phyloP scores from a whole-genome alignment of 2,113 vertebrate genomes.

The Myotis yumanensis region DNA sequence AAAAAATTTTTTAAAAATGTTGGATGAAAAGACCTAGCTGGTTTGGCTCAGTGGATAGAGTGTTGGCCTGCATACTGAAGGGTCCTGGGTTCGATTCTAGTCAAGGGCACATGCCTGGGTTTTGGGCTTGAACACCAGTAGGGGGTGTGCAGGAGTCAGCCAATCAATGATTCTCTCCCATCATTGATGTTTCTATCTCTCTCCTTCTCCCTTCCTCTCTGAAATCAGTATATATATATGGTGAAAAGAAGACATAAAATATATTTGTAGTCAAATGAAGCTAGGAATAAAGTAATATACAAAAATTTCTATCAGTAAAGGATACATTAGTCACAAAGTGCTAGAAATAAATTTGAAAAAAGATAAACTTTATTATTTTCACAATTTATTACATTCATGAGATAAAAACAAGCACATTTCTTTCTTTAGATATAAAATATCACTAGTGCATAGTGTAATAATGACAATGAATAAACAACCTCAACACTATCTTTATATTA shows the following conservation, averaged over 20 bases:
- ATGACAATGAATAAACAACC: neutral
- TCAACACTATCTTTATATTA: neutral
- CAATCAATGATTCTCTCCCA: too few species aligned
- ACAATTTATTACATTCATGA: neutral
- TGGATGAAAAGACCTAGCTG: too few species aligned
- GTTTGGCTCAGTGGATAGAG: too few species aligned
- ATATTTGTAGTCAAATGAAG: neutral
- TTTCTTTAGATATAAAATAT: neutral
- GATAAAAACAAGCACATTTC: neutral
- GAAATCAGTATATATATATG: too few species aligned
- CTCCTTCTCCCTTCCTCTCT: too few species aligned
- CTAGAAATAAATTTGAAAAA: neutral
- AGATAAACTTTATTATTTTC: neutral
- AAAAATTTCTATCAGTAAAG: conserved; percentile 7
- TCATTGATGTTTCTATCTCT: too few species aligned
- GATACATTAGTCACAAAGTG: neutral
- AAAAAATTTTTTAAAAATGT: too few species aligned
- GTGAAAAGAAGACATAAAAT: neutral
- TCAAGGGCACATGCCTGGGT: too few species aligned
- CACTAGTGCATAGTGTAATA: neutral
- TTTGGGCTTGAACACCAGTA: too few species aligned
- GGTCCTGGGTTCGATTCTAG: too few species aligned
- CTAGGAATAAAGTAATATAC: neutral
- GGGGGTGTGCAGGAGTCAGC: too few species aligned
- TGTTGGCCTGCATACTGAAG: too few species aligned